phyloP scores from a whole-genome alignment of 2,888 invertebrate genomes.

The Formica aserva region DNA sequence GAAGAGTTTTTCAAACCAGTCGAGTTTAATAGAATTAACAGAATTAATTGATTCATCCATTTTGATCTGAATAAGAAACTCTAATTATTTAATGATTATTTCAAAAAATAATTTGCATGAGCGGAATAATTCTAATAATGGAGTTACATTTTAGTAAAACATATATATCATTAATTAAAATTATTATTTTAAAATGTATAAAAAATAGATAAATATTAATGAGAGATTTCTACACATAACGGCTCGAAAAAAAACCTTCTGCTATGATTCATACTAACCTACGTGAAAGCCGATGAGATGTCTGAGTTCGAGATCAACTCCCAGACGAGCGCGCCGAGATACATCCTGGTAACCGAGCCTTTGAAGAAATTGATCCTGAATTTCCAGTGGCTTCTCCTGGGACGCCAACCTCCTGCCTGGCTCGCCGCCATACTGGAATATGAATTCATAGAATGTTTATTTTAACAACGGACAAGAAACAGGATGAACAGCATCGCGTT shows the following conservation, averaged over 20 bases:
- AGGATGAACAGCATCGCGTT: not conserved
- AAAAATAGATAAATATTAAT: not conserved
- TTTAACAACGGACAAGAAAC: conserved; percentile 51
- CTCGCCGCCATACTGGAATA: conserved; percentile 86
- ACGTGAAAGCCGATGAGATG: conserved; percentile 89
- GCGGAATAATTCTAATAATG: not conserved
- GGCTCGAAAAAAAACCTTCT: not conserved
- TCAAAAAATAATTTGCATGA: not conserved
- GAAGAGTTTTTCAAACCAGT: not conserved
- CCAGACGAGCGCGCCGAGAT: conserved; percentile 88
- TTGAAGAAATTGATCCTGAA: conserved; percentile 89
- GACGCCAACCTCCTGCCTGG: conserved; percentile 87
- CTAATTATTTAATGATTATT: not conserved
- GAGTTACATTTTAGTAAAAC: not conserved
- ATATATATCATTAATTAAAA: not conserved
- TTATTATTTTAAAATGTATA: not conserved
- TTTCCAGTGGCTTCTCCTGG: conserved; percentile 88
- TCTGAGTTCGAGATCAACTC: conserved; percentile 89
- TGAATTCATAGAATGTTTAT: conserved; percentile 45
- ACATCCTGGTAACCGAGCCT: conserved; percentile 88
- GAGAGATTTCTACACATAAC: not conserved
- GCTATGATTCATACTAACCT: conserved; percentile 80
- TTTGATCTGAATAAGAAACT: not conserved
- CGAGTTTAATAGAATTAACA: not conserved
- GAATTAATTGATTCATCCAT: not conserved